phyloP scores from a whole-genome alignment of 2,888 invertebrate genomes.

The Ectemnius lituratus region DNA sequence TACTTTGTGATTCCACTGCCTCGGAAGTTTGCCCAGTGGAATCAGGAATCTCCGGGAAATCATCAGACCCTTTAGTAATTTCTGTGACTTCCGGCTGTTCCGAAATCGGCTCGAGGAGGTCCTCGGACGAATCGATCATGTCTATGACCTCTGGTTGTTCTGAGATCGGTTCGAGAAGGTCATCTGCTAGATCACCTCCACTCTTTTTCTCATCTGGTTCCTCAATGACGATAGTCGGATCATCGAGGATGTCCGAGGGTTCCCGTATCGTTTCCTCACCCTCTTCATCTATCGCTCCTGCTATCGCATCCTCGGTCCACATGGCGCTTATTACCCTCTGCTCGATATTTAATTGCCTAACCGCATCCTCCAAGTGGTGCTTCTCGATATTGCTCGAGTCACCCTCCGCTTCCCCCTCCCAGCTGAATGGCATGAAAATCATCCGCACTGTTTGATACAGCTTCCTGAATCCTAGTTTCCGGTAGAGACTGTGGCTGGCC shows the following conservation, averaged over 20 bases:
- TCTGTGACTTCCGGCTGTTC: slow-evolving; percentile 7
- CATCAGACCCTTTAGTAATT: slow-evolving; percentile 16
- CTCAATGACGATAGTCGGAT: slow-evolving; percentile 4
- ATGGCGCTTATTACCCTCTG: slow-evolving; percentile 66
- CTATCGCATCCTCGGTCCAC: slow-evolving; percentile 57
- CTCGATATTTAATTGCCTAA: slow-evolving; percentile 66
- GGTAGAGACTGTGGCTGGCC: slow-evolving; percentile 90
- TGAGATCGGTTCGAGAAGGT: slow-evolving; percentile 54
- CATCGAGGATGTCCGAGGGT: not conserved
- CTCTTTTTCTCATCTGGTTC: slow-evolving; percentile 22
- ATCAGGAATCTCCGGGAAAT: slow-evolving; percentile 16
- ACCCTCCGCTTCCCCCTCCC: slow-evolving; percentile 60
- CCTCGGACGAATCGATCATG: slow-evolving; percentile 1
- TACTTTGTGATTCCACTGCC: slow-evolving; percentile 26
- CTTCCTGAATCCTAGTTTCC: slow-evolving; percentile 89
- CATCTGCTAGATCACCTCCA: slow-evolving; percentile 26
- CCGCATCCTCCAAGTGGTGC: slow-evolving; percentile 68
- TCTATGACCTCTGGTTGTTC: slow-evolving; percentile 54
- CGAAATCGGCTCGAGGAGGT: not conserved
- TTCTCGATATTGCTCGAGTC: slow-evolving; percentile 60
- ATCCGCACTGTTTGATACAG: slow-evolving; percentile 90
- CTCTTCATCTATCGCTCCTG: slow-evolving; percentile 46
- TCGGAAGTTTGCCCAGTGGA: slow-evolving; percentile 11
- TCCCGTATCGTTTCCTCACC: slow-evolving; percentile 18
- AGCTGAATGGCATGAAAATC: slow-evolving; percentile 83